Base-by-base conservation (phyloP, 2,888 invertebrate genomes). In the Scaptomyza caliginosa region DNA sequence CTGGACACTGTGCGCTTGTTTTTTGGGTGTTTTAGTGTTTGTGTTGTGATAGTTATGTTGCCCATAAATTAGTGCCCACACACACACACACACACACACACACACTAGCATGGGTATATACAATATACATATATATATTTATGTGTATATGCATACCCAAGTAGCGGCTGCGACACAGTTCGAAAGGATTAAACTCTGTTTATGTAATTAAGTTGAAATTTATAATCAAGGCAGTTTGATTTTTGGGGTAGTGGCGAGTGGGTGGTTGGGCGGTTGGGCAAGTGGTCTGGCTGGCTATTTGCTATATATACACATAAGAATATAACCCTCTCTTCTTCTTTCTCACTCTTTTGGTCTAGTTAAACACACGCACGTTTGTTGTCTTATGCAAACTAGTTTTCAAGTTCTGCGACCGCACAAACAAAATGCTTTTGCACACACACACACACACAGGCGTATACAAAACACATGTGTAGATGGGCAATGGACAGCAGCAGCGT, bases 131-230 rank as follows among this genome's bases (percentile, higher is more conserved):
- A 48, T 17, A 38, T 45, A 24, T 28, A 21, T 48, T 24, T 36
- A 10, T 26, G 19, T 16, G 17, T 23, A 21, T 40, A 7, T 19
- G 2, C 34, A 32, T 40, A 24, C 43, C 19, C 30, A 48, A 50
- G 65, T 40, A 51, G 57, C 48, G 52, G 39, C 54, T 66, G 71
- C 85, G 81, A 84, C 81, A 82, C 81, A 82, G 74, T 84, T 83
- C 56, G 86, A 80, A 87, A 69, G 88, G 85, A 88, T 85, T 85
- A 85, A 85, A 78, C 74, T 87, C 77, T 85, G 86, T 85, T 87
- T 86, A 86, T 87, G 88, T 85, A 85, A 85, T 85, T 85, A 85
- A 85, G 88, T 88, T 88, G 88, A 85, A 85, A 85, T 85, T 85
- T 85, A 85, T 88, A 87, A 88, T 88, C 86, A 86, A 87, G 79